Base-by-base conservation (phyloP, 2,888 invertebrate species). In the Lithosia quadra region DNA sequence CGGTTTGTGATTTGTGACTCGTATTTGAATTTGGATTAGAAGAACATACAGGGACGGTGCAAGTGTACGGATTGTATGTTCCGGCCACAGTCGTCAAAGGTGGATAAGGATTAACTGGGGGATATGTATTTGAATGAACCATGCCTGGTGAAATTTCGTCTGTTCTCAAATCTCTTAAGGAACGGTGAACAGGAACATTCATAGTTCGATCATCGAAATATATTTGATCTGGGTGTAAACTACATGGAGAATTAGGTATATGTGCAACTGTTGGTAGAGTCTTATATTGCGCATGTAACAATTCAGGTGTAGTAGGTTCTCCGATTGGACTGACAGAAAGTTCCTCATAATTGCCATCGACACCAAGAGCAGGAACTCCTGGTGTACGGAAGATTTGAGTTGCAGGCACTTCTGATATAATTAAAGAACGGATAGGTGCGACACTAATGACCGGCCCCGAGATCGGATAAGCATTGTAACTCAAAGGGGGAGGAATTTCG, bases 71-170 rank as follows among this genome's bases (percentile, higher is more conserved):
- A 82, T 94, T 95, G 82, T 90, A 94, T 62, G 93, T 92, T 74
- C 94, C 95, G 69, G 94, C 94, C 68, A 95, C 95, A 65, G 95
- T 93, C 73, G 95, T 93, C 79, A 95, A 81, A 80, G 92, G 90
- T 76, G 95, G 92, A 78, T 93, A 94, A 62, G 95, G 92, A 83
- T 94, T 92, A 68, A 91, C 86, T 69, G 92, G 92, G 72, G 95
- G 93, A 84, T 94, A 93, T 64, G 95, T 93, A 65, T 90, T 88
- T 58, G 95, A 94, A 84, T 94, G 92, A 57, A 90, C 90, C 92
- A 95, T 91, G 73, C 84, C 87, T 56, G 91, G 86, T 66, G 91
- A 83, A 71, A 88, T 69, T 67, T 84, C 90, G 75, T 85, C 90
- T 65, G 88, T 85, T 78, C 93, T 88, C 62, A 93, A 81, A 76